A percentile compares a stretch with the other conserved stretches of the same genome.
Conservation (phyloP, 2,888 invertebrate species). For the Brachypalpus laphriformis region DNA sequence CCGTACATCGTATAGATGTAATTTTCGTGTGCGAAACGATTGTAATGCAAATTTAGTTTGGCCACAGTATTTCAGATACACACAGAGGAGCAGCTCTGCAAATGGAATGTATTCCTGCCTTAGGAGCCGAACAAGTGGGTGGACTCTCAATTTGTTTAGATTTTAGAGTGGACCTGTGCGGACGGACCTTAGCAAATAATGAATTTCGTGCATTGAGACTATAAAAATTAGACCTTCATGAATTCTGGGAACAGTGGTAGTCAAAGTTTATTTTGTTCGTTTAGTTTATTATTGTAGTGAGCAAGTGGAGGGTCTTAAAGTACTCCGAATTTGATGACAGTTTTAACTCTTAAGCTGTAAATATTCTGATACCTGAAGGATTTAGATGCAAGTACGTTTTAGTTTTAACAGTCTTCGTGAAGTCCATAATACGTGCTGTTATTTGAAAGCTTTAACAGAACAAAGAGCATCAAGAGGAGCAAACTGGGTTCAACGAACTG, state of each 20-base stretch:
- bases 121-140: not conserved
- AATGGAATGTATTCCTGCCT: slow-evolving; percentile 21
- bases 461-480: no score
- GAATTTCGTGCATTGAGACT: slow-evolving; percentile 26
- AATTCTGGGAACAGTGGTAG: not conserved
- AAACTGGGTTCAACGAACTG: no score
- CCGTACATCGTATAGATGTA: not conserved
- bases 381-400: not conserved
- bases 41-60: slow-evolving; percentile 46
- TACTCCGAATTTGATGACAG: slow-evolving; percentile 37
- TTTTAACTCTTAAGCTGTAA: slow-evolving; percentile 38
- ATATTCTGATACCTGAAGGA: not conserved
- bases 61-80: not conserved
- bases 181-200: slow-evolving; percentile 22
- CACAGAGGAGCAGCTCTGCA: not conserved
- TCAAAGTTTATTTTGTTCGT: not conserved
- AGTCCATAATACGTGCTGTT: not conserved
- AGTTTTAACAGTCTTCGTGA: not conserved
- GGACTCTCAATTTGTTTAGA: slow-evolving; percentile 39
- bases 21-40: slow-evolving; percentile 44
- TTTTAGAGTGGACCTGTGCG: slow-evolving; percentile 1
- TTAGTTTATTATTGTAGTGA: slow-evolving; percentile 13
- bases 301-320: slow-evolving; percentile 11
- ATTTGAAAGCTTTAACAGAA: not conserved
- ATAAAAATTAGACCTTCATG: slow-evolving; percentile 27